Evolutionary conservation across 2,888 invertebrate species (phyloP).

Genomic region (Timandra comae): DNA sequence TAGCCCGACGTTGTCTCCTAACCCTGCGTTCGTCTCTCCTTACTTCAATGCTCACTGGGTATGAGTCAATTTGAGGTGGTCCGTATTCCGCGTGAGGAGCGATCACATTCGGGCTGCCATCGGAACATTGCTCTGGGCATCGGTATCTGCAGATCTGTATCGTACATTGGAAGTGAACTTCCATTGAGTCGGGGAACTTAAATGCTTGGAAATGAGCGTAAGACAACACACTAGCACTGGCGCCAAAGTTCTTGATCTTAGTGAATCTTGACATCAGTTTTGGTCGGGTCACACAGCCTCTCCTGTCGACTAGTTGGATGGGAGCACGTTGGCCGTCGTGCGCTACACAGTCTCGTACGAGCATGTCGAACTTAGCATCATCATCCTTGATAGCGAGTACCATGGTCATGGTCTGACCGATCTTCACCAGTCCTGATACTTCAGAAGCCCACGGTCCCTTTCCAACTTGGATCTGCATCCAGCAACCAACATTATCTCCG

Average conservation of each 20-base stretch:
- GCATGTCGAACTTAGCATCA: constrained; percentile 96
- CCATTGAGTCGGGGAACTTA: constrained; percentile 97
- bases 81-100: constrained; percentile 82
- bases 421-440: constrained; percentile 94
- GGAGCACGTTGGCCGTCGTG: constrained; percentile 96
- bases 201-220: constrained; percentile 97
- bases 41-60: constrained; percentile 79
- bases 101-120: constrained; percentile 70
- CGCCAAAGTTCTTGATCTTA: constrained; percentile 96
- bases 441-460: constrained; percentile 97
- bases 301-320: constrained; percentile 94
- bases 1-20: constrained; percentile 79
- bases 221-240: constrained; percentile 92
- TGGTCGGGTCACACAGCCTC: constrained; percentile 93
- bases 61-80: constrained; percentile 78
- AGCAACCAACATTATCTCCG: constrained; percentile 96
- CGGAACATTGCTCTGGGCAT: constrained; percentile 94
- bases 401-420: constrained; percentile 98
- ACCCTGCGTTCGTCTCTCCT: constrained; percentile 85
- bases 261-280: constrained; percentile 96
- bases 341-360: constrained; percentile 95
- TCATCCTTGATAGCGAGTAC: constrained; percentile 96
- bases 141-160: constrained; percentile 95
- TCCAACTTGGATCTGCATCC: constrained; percentile 98
- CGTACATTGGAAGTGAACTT: constrained; percentile 96